Percentiles rank a stretch among this genome's conserved stretches.
These are phyloP conservation scores for Xenopus petersii DNA, from an alignment of 2,797 vertebrate genomes.

Conservation along the genomic window DNA sequence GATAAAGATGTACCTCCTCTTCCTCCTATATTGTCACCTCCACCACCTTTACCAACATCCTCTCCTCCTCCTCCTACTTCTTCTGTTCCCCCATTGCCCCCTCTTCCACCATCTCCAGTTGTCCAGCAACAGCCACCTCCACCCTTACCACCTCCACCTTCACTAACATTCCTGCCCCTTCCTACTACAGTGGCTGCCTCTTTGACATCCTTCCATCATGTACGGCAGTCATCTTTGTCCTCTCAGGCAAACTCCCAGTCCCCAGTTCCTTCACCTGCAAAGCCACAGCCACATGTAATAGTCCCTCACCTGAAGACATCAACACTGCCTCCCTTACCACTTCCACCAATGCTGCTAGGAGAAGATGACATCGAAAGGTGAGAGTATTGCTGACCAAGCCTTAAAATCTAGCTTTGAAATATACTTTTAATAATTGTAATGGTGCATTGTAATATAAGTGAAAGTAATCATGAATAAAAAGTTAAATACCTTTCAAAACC, in stretches of 20 bases:
- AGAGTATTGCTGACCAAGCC: constrained; percentile 50
- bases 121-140: constrained; percentile 62
- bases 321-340: constrained; percentile 88
- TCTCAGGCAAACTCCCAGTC: constrained; percentile 75
- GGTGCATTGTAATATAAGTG: too few species aligned
- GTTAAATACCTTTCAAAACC: too few species aligned
- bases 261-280: constrained; percentile 63
- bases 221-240: constrained; percentile 70
- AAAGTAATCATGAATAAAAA: too few species aligned
- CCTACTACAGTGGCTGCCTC: constrained; percentile 57
- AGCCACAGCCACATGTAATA: constrained; percentile 63
- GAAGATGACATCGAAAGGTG: constrained; percentile 90
- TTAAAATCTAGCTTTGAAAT: too few species aligned
- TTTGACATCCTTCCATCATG: constrained; percentile 60
- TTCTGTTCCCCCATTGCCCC: constrained; percentile 69
- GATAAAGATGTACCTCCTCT: constrained; percentile 65
- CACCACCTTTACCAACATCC: constrained; percentile 66
- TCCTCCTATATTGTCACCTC: constrained; percentile 62
- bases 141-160: constrained; percentile 69
- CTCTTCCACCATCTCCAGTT: constrained; percentile 68
- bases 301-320: constrained; percentile 87
- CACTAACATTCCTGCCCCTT: constrained; percentile 55
- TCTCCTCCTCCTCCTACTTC: constrained; percentile 62
- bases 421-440: too few species aligned
- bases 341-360: constrained; percentile 88